Percentiles rank a stretch among this genome's conserved stretches.
Evolutionary conservation across 1,140 invertebrate genomes (phyloP).

Genomic region (Steinernema khuongi): DNA sequence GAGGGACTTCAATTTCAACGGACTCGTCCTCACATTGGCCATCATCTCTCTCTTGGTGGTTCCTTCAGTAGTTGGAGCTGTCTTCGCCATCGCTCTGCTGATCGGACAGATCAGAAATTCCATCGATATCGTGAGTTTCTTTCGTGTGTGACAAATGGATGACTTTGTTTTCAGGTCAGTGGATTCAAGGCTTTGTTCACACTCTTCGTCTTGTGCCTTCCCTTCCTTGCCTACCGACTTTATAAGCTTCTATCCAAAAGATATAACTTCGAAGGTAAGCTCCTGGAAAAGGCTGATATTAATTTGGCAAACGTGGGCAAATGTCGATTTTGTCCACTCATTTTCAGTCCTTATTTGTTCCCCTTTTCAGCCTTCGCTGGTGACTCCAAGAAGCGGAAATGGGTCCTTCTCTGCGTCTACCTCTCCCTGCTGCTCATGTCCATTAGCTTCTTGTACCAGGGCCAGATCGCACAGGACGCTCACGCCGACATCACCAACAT

Average conservation of each 20-base stretch:
- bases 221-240: constrained; percentile 42
- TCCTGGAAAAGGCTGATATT: background rate
- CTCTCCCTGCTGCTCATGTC: constrained; percentile 44
- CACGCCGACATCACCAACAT: constrained; percentile 47
- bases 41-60: constrained; percentile 45
- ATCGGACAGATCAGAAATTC: constrained; percentile 40
- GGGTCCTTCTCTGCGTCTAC: constrained; percentile 46
- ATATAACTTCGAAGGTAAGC: constrained; percentile 43
- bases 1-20: constrained; percentile 35
- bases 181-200: constrained; percentile 42
- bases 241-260: constrained; percentile 40
- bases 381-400: constrained; percentile 33
- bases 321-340: constrained; percentile 15
- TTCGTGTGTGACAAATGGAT: background rate
- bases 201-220: constrained; percentile 43
- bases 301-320: too few relatives aligned
- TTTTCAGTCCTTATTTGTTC: background rate
- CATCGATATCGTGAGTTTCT: constrained; percentile 45
- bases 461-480: constrained; percentile 37
- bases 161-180: constrained; percentile 44
- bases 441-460: constrained; percentile 53
- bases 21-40: constrained; percentile 42
- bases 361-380: constrained; percentile 32
- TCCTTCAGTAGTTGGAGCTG: constrained; percentile 37
- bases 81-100: constrained; percentile 39